Conservation (phyloP, 2,888 invertebrate genomes). For the Oligia strigilis region DNA sequence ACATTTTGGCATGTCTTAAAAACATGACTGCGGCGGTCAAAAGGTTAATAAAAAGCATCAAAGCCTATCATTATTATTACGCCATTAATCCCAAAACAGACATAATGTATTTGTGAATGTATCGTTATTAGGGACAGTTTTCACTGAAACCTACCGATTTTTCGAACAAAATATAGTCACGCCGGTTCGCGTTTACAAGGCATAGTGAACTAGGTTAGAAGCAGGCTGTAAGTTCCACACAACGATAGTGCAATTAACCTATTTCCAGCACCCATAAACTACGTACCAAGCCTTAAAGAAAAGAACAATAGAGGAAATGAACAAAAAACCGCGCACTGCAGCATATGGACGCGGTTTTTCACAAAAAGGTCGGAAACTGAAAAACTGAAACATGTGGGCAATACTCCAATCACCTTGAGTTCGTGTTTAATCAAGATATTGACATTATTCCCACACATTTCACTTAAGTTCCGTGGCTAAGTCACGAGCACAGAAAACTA, state of each 20-base stretch:
- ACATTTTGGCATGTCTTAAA: no score
- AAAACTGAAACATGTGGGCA: conserved; percentile 59
- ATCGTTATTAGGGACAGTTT: neutral
- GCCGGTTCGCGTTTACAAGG: neutral
- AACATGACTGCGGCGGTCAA: no score
- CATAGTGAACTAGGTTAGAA: neutral
- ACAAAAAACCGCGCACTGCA: conserved; percentile 46
- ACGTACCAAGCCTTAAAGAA: conserved; percentile 43
- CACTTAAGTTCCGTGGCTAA: conserved; percentile 35
- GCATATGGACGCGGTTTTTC: conserved; percentile 50
- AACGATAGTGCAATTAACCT: conserved; percentile 52
- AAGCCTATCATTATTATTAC: neutral
- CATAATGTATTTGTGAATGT: neutral
- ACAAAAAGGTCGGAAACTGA: conserved; percentile 43
- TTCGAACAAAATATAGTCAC: neutral
- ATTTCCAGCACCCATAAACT: conserved; percentile 51
- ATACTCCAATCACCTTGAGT: conserved; percentile 48
- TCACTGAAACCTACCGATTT: neutral
- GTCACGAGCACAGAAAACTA: conserved; percentile 10
- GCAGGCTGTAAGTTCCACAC: conserved; percentile 1
- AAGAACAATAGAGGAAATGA: conserved; percentile 57
- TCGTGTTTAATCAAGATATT: conserved; percentile 59
- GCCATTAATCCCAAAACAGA: neutral
- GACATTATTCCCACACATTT: conserved; percentile 48
- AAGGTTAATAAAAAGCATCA: neutral